These are phyloP conservation scores for Gallinago paraguaiae DNA, from an alignment of 2,113 vertebrate species.

Conservation along the genomic window DNA sequence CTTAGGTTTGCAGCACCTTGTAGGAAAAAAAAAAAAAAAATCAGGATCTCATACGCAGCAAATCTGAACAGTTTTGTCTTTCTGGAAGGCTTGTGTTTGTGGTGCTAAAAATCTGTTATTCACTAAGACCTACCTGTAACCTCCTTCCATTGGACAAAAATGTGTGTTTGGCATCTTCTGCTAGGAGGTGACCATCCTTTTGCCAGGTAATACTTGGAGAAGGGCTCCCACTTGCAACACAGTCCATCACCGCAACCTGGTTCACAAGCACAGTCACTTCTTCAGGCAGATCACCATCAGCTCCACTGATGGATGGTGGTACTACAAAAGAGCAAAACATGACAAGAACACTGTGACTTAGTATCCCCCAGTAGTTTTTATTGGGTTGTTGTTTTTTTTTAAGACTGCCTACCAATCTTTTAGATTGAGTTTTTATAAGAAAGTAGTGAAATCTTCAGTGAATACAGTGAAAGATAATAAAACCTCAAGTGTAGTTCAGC, in stretches of 20 bases:
- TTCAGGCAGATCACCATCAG: conserved; percentile 77
- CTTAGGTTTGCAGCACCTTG: neutral
- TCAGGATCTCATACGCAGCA: neutral
- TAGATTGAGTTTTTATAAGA: neutral
- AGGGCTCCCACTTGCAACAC: conserved; percentile 83
- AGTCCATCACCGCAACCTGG: conserved; percentile 81
- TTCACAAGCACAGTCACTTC: conserved; percentile 85
- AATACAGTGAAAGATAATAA: neutral
- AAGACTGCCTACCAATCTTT: neutral
- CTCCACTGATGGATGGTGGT: conserved; percentile 85
- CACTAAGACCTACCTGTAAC: conserved; percentile 79
- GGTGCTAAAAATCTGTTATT: neutral
- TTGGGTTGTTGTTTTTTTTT: neutral
- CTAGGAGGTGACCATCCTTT: conserved; percentile 82
- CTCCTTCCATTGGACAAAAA: conserved; percentile 83
- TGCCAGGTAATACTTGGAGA: conserved; percentile 87
- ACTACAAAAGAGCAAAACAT: conserved; percentile 68
- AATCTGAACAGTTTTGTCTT: neutral
- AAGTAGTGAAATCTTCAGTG: neutral
- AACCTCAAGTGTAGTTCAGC: neutral
- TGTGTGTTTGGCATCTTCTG: conserved; percentile 65
- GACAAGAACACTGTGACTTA: neutral
- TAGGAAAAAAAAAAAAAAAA: neutral
- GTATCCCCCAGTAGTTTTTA: neutral
- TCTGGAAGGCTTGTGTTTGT: neutral